Conservation (phyloP, 2,888 invertebrate genomes). For the Orthosia gothica region DNA sequence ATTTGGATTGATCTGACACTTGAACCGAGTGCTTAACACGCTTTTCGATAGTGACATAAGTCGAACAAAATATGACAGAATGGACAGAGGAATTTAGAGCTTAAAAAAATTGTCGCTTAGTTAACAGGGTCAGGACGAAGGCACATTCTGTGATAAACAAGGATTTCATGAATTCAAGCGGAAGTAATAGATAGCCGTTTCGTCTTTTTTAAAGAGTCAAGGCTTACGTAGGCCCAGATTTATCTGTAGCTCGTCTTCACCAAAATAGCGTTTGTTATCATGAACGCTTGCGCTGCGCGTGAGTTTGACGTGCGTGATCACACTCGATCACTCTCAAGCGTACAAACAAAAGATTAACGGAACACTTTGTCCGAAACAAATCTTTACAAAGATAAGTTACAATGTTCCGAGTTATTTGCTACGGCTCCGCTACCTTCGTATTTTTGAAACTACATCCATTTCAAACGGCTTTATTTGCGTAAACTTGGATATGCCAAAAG, state of each 20-base stretch:
- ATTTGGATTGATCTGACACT: conserved; percentile 23
- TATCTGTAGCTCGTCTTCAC: conserved; percentile 30
- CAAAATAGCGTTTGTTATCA: conserved; percentile 55
- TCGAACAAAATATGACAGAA: too few species aligned
- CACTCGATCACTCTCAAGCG: conserved; percentile 47
- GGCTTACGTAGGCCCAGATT: conserved; percentile 27
- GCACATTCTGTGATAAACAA: too few species aligned
- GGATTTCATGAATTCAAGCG: not conserved
- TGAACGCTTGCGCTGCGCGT: conserved; percentile 40
- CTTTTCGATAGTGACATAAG: not conserved
- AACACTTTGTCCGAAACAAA: conserved; percentile 38
- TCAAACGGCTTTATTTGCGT: not conserved
- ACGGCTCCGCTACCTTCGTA: not conserved
- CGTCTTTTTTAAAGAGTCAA: conserved; percentile 7
- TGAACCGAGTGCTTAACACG: conserved; percentile 40
- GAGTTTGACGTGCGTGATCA: conserved; percentile 60
- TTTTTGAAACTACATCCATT: conserved; percentile 11
- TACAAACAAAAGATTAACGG: conserved; percentile 58
- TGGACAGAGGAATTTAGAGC: too few species aligned
- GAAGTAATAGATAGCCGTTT: not conserved
- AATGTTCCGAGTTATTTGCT: conserved; percentile 6
- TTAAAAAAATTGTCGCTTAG: too few species aligned
- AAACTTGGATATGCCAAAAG: not conserved
- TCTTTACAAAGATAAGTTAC: conserved; percentile 32
- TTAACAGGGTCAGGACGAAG: too few species aligned